These are phyloP conservation scores for Bolinopsis microptera DNA, from an alignment of 37 sponge, comb jelly and placozoan species.

Conservation along the genomic window DNA sequence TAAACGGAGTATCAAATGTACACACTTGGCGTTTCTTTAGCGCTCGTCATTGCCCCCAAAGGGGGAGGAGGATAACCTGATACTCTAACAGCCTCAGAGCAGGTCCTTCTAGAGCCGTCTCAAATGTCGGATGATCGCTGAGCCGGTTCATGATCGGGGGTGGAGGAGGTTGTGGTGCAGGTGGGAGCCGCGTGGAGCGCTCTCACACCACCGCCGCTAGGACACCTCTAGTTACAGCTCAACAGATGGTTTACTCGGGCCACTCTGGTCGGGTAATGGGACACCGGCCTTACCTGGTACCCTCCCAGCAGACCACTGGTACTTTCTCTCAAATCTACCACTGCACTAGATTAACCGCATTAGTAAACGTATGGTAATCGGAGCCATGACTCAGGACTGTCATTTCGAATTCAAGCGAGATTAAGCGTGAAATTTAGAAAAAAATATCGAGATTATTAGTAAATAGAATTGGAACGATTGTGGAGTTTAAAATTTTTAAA, in stretches of 20 bases:
- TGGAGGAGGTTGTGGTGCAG: background rate
- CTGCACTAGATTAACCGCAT: background rate
- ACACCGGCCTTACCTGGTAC: background rate
- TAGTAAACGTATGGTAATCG: background rate
- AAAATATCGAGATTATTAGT: too few relatives aligned
- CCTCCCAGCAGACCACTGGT: background rate
- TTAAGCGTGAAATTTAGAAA: too few relatives aligned
- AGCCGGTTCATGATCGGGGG: background rate
- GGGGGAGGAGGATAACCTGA: background rate
- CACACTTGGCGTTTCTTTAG: conserved; percentile 17
- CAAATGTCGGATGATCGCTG: background rate
- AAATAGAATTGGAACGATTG: too few relatives aligned
- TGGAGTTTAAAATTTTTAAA: too few relatives aligned
- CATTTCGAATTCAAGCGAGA: too few relatives aligned
- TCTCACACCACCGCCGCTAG: background rate
- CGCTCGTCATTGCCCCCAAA: conserved; percentile 20
- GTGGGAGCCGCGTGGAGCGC: background rate
- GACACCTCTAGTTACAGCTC: background rate
- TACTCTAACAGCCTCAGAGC: background rate
- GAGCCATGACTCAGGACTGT: too few relatives aligned
- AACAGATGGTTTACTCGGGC: background rate
- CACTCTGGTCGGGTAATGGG: background rate
- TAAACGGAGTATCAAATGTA: conserved; percentile 38
- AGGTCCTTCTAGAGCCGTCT: background rate
- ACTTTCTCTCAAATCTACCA: background rate